Evolutionary conservation across 2,113 vertebrate species (phyloP).

Genomic region (Microtus oregoni): DNA sequence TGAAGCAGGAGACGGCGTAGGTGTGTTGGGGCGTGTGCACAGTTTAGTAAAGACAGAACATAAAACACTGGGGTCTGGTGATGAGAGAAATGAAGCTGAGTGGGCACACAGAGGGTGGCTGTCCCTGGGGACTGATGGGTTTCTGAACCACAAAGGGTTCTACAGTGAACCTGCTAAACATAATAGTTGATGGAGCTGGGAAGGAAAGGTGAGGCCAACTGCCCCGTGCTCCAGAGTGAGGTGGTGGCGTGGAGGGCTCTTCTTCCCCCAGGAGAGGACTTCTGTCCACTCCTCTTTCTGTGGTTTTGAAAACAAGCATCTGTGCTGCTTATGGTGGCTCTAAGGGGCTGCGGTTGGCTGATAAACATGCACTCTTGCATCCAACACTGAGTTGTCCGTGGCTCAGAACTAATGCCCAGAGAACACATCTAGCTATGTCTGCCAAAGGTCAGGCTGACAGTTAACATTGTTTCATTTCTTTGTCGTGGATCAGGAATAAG

Average conservation of each 20-base stretch:
- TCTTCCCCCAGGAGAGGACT: not conserved
- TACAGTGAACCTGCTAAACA: not conserved
- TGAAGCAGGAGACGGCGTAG: fast-evolving
- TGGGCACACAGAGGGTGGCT: not conserved
- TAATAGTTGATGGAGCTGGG: not conserved
- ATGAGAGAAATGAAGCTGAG: not conserved
- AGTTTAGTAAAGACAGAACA: too few relatives aligned
- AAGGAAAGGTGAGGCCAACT: not conserved
- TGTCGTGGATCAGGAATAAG: slow-evolving; percentile 16
- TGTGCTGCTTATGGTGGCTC: not conserved
- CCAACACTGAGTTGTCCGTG: slow-evolving; percentile 1
- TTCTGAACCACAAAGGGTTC: not conserved
- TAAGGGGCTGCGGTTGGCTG: not conserved
- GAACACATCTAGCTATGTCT: not conserved
- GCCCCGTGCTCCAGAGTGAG: not conserved
- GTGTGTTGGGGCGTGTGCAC: fast-evolving
- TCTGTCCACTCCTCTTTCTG: not conserved
- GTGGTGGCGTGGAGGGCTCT: not conserved
- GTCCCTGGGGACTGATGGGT: not conserved
- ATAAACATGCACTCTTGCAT: not conserved
- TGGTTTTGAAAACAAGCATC: not conserved
- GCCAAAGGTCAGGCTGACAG: slow-evolving; percentile 51
- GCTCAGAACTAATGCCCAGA: not conserved
- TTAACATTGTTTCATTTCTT: not conserved
- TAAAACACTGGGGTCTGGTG: not conserved